Evolutionary conservation across 2,888 invertebrate genomes (phyloP), one percentile per base, ranked within the genome.

Genomic region (Bimastos eiseni): DNA sequence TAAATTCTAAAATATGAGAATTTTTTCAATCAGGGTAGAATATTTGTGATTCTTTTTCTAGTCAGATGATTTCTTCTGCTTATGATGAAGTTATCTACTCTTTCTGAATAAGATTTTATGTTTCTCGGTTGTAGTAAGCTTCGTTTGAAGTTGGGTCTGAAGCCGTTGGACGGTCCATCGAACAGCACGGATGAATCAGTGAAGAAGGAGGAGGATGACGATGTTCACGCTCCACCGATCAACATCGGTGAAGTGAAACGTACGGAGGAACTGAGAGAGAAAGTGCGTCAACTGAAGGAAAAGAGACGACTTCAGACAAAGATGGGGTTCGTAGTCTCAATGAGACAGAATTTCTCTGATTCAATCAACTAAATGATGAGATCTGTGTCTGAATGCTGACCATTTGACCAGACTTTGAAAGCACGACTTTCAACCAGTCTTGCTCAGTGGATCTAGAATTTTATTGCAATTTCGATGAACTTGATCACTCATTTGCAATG

Each of bases 91-190:
- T 70, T 70, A 8, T 70, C 70, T 3, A 3, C 49, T 49, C 24
- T 1, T 17, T 49, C 49, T 49, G 49, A 49, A 24, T 49, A 49
- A 49, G 6, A 1, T 49, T 49, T 3, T 49, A 24, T 49, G 15
- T 44, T 44, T 41, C 5, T 90, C 36, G 89, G 49, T 93, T 93
- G 83, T 93, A 98, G 98, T 95, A 97, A 97, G 93, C 95, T 99
- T 24, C 96, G 99, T 93, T 97, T 97, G 2, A 98, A 98, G 95
- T 96, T 99, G 38, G 99, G 99, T 0, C 88, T 92, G 38, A 92
- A 92, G 89, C 92, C 92, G 36, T 36, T 92, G 41, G 91, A 92
- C 90, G 86, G 15, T 0, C 89, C 91, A 30, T 49, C 89, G 34
- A 37, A 11, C 55, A 34, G 83, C 44, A 38, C 37, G 33, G 55